phyloP scores from a whole-genome alignment of 2,797 vertebrate species.

The Columba guinea region DNA sequence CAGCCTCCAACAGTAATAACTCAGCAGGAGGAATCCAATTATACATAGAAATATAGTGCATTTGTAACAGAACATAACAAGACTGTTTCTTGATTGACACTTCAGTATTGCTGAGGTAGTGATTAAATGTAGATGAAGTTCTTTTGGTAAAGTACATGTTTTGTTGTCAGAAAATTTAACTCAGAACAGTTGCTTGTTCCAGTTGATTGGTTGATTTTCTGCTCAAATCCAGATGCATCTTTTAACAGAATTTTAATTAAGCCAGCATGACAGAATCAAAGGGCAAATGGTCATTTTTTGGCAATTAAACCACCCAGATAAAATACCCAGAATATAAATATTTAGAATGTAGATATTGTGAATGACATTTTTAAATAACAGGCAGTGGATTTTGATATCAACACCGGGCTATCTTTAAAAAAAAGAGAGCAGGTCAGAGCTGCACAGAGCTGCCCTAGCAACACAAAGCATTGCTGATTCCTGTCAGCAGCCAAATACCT shows the following conservation, averaged over 20 bases:
- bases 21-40: not conserved
- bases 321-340: not conserved
- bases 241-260: constrained; percentile 4
- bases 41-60: not conserved
- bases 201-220: not conserved
- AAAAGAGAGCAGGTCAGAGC: not conserved
- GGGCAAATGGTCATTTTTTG: not conserved
- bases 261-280: not conserved
- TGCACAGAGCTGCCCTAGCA: not conserved
- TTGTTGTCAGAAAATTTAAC: not conserved
- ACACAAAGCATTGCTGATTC: not conserved
- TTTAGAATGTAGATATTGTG: not conserved
- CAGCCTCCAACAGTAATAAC: not conserved
- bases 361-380: not conserved
- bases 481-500: not conserved
- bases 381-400: not conserved
- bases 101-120: not conserved
- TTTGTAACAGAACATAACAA: not conserved
- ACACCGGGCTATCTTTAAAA: not conserved
- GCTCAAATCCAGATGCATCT: not conserved
- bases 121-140: not conserved
- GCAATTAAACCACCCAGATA: not conserved
- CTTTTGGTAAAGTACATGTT: not conserved
- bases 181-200: not conserved
- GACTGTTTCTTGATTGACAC: not conserved